phyloP scores from a whole-genome alignment of 2,113 vertebrate species.

The Callionymus lyra region DNA sequence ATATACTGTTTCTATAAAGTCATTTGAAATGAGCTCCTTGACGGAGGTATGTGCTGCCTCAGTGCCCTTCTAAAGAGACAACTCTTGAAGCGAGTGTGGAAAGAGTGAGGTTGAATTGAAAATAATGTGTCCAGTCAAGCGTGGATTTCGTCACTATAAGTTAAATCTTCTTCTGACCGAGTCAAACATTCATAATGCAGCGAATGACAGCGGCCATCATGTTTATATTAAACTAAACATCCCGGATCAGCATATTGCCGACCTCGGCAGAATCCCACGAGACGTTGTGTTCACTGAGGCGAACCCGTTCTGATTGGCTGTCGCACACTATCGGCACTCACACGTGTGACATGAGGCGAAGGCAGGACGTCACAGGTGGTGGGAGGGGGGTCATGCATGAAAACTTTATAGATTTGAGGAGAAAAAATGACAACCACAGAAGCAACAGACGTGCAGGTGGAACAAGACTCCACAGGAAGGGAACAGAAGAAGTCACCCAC shows the following conservation, averaged over 20 bases:
- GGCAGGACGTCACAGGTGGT: too few species aligned
- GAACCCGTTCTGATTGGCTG: constrained; percentile 44
- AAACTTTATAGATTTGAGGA: too few species aligned
- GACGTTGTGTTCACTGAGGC: constrained; percentile 28
- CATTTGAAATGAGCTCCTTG: too few species aligned
- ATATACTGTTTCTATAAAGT: too few species aligned
- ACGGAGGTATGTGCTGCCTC: too few species aligned
- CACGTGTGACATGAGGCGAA: constrained; percentile 1
- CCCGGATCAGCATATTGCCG: constrained; percentile 25
- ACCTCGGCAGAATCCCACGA: constrained; percentile 19
- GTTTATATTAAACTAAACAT: constrained; percentile 21
- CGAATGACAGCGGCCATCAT: constrained; percentile 15
- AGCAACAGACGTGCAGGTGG: not conserved
- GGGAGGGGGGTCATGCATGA: too few species aligned
- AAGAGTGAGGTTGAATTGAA: too few species aligned
- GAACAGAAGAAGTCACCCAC: constrained; percentile 6
- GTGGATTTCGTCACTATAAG: constrained; percentile 6
- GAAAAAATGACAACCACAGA: not conserved
- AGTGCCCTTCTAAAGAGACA: too few species aligned
- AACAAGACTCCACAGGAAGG: constrained; percentile 3
- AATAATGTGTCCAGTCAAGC: too few species aligned
- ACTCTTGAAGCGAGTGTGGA: too few species aligned
- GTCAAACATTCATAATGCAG: constrained; percentile 24
- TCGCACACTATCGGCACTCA: constrained; percentile 26
- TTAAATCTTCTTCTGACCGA: not conserved